A percentile compares a stretch with the other conserved stretches of the same genome.
Evolutionary conservation across 92 coral and sea anemone species (phyloP).

Genomic region (Chrysogorgia sp.): DNA sequence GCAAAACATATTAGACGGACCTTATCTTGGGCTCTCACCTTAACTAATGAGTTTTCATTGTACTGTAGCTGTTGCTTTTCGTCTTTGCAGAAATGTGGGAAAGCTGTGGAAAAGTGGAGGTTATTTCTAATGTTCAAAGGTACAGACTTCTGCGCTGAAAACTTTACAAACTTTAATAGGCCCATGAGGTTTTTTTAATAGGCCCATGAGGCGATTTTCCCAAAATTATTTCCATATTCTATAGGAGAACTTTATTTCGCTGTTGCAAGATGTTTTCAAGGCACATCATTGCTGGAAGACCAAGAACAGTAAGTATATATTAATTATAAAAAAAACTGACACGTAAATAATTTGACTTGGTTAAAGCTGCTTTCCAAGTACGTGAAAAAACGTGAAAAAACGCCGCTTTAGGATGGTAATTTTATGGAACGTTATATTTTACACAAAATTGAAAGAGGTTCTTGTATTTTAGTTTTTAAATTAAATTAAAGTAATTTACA

Average conservation of each 20-base stretch:
- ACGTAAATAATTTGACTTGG: no score
- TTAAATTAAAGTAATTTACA: no score
- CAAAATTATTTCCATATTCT: not conserved
- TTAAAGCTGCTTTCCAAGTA: no score
- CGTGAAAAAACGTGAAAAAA: no score
- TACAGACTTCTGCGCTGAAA: not conserved
- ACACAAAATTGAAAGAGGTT: no score
- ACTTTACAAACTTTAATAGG: not conserved
- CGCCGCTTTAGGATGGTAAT: no score
- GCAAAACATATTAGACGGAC: no score
- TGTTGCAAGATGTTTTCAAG: constrained; percentile 84
- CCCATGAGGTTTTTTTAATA: not conserved
- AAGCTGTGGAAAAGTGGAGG: constrained; percentile 32
- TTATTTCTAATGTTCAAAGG: constrained; percentile 37
- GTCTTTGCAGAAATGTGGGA: constrained; percentile 42
- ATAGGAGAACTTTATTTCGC: constrained; percentile 85
- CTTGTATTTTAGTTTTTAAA: no score
- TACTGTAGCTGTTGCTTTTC: not conserved
- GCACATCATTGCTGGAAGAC: constrained; percentile 74
- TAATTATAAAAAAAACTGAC: not conserved
- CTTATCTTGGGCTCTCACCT: no score
- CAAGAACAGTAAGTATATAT: constrained; percentile 76
- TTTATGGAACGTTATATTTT: no score
- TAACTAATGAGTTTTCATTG: no score
- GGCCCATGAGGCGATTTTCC: not conserved